These are phyloP conservation scores for Gila robusta DNA, from an alignment of 2,797 vertebrate genomes.

Conservation along the genomic window DNA sequence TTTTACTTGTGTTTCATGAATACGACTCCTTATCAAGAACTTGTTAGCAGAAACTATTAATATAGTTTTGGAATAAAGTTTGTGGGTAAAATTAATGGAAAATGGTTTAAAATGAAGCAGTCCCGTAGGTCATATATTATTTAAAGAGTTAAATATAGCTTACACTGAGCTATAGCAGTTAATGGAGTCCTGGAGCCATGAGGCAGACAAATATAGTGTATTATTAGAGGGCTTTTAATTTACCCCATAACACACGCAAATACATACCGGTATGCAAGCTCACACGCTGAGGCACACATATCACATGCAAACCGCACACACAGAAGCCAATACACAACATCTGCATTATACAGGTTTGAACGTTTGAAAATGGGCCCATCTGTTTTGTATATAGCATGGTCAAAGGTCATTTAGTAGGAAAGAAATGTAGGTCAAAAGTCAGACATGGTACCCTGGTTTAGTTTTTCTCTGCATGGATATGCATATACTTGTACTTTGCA, in stretches of 20 bases:
- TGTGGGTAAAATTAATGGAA: not conserved
- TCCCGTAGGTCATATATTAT: constrained; percentile 71
- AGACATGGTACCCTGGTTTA: not conserved
- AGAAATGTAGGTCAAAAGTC: constrained; percentile 23
- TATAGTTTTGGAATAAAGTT: not conserved
- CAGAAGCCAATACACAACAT: not conserved
- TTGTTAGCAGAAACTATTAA: not conserved
- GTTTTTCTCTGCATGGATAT: not conserved
- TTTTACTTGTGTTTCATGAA: not conserved
- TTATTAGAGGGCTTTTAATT: constrained; percentile 70
- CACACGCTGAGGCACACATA: constrained; percentile 37
- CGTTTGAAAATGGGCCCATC: not conserved
- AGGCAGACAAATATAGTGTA: constrained; percentile 66
- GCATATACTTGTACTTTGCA: not conserved
- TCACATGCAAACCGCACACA: constrained; percentile 5
- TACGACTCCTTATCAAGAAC: not conserved
- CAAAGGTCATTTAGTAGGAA: constrained; percentile 73
- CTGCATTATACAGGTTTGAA: constrained; percentile 1
- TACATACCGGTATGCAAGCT: constrained; percentile 34
- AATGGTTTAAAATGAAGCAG: not conserved
- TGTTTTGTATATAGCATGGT: constrained; percentile 47
- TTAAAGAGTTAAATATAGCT: constrained; percentile 71
- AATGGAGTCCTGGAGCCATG: constrained; percentile 62
- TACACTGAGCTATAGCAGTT: constrained; percentile 56
- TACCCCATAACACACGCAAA: constrained; percentile 49